Base-by-base conservation (phyloP, 2,113 vertebrate genomes). In the Platanista minor region DNA sequence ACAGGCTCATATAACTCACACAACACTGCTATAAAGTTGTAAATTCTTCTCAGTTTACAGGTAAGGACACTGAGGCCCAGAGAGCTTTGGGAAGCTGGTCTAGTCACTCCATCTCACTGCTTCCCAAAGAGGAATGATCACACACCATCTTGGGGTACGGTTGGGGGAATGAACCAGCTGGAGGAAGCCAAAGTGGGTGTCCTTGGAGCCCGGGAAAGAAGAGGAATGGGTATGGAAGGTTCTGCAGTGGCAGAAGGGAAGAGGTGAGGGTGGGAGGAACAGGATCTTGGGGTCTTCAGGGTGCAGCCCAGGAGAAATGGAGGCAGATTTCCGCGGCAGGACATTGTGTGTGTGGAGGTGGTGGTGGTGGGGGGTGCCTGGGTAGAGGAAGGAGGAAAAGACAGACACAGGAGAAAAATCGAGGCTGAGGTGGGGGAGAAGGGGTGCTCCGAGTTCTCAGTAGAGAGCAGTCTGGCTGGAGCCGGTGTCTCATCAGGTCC, bases 401-500 rank as follows among this genome's bases (percentile, higher is more conserved):
- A 54, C 14, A 61, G n/a, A 46, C 27, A 15, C 5, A 20, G 59
- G 71, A 86, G 49, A 67, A 59, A 89, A 72, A 33, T 27, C 6
- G 5, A 91, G 36, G 57, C 69, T 18, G 41, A 71, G 82, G 2
- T 5, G 29, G 29, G 3, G 9, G n/a, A 10, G 20, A 21, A 6
- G 11, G n/a, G 23, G n/a, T 25, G 29, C 52, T 36, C n/a, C 0
- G 4, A 54, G 66, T 3, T 59, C 1, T n/a, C n/a, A 21, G 59
- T 21, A 43, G 57, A 69, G 29, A 7, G 0, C 5, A 3, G 27
- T 14, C 39, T 9, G 31, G 54, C 46, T 36, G 0, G 2, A 27
- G 49, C 9, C 33, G 1, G 4, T 1, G 2, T 57, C 72, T n/a
- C 1, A 10, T 2, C 4, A 1, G 39, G 25, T 1, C 83, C 43